A percentile compares a stretch with the other conserved stretches of the same genome.
These are phyloP conservation scores for Lagopus muta DNA, from an alignment of 2,113 vertebrate genomes.

Conservation along the genomic window DNA sequence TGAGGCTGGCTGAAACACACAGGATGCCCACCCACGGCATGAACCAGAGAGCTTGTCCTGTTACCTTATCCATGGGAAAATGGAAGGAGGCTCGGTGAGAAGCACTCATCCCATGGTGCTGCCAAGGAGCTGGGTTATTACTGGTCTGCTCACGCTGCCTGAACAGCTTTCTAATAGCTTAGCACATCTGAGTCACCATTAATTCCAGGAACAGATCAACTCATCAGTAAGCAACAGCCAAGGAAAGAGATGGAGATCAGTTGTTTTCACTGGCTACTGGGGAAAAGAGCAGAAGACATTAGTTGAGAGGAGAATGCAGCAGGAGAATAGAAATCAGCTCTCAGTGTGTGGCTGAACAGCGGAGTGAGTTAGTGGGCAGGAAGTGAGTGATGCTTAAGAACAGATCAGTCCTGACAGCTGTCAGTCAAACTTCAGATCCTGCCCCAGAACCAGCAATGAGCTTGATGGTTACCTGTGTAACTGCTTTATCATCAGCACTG, in stretches of 20 bases:
- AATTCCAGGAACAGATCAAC: not conserved
- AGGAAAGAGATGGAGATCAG: not conserved
- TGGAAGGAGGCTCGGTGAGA: not conserved
- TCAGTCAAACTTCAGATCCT: not conserved
- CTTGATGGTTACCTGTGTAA: not conserved
- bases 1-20: not conserved
- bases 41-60: not conserved
- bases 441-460: not conserved
- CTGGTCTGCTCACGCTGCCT: not conserved
- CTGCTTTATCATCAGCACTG: not conserved
- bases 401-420: not conserved
- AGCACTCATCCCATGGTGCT: not conserved
- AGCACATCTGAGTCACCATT: rapidly evolving
- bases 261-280: not conserved
- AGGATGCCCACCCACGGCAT: not conserved
- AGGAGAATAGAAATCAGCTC: not conserved
- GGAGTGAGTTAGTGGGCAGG: not conserved
- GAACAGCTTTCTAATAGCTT: not conserved
- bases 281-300: not conserved
- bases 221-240: not conserved
- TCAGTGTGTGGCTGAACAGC: not conserved
- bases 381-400: not conserved
- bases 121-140: not conserved
- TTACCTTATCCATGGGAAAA: not conserved
- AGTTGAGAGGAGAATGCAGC: not conserved